phyloP scores from a whole-genome alignment of 2,113 vertebrate genomes.

The Athene noctua region DNA sequence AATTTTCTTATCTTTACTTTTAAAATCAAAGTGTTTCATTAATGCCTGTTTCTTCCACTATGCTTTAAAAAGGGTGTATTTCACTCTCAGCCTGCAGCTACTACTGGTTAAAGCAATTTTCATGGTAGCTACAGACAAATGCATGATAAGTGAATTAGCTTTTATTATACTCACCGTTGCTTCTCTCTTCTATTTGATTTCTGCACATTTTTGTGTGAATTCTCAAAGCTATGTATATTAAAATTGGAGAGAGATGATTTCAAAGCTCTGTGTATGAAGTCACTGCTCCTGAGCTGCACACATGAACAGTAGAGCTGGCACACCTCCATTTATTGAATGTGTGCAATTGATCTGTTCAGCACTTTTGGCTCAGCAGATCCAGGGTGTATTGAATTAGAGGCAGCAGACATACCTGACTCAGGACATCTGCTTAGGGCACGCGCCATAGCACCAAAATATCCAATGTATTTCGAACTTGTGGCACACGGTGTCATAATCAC shows the following conservation, averaged over 20 bases:
- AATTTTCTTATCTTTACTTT: conserved; percentile 13
- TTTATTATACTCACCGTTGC: neutral
- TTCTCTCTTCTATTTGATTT: neutral
- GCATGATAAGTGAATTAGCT: neutral
- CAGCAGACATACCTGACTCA: neutral
- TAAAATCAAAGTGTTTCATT: neutral
- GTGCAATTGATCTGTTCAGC: neutral
- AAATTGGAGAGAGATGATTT: neutral
- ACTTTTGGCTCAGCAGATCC: neutral
- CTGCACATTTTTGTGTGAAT: neutral
- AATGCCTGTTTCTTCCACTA: neutral
- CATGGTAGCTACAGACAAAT: neutral
- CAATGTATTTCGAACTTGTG: neutral
- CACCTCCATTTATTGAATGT: neutral
- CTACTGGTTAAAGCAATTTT: neutral
- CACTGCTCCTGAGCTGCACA: neutral
- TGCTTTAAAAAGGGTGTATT: neutral
- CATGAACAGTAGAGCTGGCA: neutral
- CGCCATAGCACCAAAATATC: neutral
- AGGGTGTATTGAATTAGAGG: neutral
- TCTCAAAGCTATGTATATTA: neutral
- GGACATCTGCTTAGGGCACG: neutral
- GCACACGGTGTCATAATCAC: too few relatives aligned
- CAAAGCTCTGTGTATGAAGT: neutral
- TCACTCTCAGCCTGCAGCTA: conserved; percentile 4